Conservation (phyloP, 2,888 invertebrate species). For the Pammene fasciana region DNA sequence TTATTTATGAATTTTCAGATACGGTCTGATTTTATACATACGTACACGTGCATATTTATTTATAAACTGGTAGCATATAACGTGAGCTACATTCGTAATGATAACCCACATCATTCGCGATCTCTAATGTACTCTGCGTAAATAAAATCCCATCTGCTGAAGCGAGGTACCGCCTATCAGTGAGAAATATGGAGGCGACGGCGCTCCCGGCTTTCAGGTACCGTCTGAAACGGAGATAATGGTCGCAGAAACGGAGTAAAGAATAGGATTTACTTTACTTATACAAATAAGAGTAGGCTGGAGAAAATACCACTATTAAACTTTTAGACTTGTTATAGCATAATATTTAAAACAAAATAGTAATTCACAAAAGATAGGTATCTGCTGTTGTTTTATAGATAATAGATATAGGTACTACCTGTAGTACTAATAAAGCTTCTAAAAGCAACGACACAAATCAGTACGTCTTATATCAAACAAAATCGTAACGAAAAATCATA, state of each 20-base stretch:
- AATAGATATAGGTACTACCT: background rate
- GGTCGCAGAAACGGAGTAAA: constrained; percentile 1
- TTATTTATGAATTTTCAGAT: background rate
- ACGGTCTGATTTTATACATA: background rate
- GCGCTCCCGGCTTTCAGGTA: constrained; percentile 79
- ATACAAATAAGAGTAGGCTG: background rate
- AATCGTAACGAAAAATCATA: constrained; percentile 36
- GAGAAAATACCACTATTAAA: no score
- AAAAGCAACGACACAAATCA: background rate
- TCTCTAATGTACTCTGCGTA: constrained; percentile 40
- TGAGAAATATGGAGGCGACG: constrained; percentile 78
- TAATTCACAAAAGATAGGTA: no score
- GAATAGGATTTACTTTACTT: background rate
- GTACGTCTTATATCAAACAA: background rate
- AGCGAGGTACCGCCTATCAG: constrained; percentile 67
- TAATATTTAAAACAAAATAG: no score
- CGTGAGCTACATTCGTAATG: background rate
- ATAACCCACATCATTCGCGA: constrained; percentile 34
- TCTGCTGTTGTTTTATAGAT: no score
- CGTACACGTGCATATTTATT: background rate
- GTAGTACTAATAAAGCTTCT: background rate
- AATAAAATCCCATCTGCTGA: constrained; percentile 58
- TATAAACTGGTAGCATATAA: background rate
- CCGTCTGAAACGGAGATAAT: constrained; percentile 51
- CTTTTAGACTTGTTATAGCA: no score